Evolutionary conservation across 2,113 vertebrate genomes (phyloP).

Genomic region (Protomyctophum bolini): DNA sequence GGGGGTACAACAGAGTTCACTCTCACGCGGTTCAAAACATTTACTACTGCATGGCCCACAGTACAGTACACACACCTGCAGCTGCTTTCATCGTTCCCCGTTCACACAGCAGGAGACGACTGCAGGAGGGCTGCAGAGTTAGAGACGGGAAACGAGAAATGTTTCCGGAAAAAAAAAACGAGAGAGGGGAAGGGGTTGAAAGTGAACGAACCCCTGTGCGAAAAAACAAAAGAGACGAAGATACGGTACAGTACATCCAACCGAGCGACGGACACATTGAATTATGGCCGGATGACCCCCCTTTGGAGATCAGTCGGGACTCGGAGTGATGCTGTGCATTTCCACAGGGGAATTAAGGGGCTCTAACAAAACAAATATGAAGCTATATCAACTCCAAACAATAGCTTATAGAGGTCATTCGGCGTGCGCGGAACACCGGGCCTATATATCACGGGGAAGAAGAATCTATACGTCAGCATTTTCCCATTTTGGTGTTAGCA

Average conservation of each 20-base stretch:
- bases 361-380: slow-evolving; percentile 35
- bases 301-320: too few species aligned
- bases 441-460: neutral
- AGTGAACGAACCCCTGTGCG: slow-evolving; percentile 14
- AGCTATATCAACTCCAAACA: slow-evolving; percentile 17
- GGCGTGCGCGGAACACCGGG: neutral
- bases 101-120: too few species aligned
- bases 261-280: slow-evolving; percentile 13
- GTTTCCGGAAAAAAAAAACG: neutral
- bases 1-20: too few species aligned
- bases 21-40: slow-evolving; percentile 15
- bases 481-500: too few species aligned
- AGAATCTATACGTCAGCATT: neutral
- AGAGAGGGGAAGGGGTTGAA: slow-evolving; percentile 8
- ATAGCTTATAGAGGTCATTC: slow-evolving; percentile 6
- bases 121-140: neutral
- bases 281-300: neutral
- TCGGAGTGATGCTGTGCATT: slow-evolving; percentile 27
- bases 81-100: too few species aligned
- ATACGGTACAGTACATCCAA: neutral
- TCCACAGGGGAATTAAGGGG: slow-evolving; percentile 29
- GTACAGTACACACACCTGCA: too few species aligned
- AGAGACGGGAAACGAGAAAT: neutral
- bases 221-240: neutral
- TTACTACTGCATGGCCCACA: neutral